Conservation (phyloP, 2,113 vertebrate species). For the Phrynosoma blainvillii region DNA sequence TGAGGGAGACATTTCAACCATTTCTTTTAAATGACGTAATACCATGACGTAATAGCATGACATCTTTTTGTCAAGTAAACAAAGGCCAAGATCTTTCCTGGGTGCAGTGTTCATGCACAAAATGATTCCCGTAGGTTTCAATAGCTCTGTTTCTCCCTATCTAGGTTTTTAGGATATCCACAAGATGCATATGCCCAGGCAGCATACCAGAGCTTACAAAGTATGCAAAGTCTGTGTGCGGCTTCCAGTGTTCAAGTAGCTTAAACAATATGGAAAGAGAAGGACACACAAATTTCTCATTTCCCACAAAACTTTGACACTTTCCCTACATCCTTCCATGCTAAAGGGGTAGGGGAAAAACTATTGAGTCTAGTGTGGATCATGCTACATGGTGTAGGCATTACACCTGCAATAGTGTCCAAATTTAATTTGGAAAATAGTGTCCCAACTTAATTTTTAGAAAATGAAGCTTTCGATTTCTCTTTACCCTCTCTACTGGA, state of each 20-base stretch:
- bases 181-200: neutral
- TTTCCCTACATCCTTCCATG: neutral
- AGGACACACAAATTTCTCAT: neutral
- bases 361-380: neutral
- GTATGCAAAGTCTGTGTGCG: neutral
- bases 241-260: neutral
- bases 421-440: too few species aligned
- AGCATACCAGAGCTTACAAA: neutral
- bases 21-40: neutral
- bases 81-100: neutral
- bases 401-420: too few species aligned
- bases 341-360: neutral
- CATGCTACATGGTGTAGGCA: neutral
- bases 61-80: constrained; percentile 3
- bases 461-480: neutral
- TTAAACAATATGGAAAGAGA: neutral
- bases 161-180: neutral
- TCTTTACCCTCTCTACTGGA: neutral
- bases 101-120: too few species aligned
- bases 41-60: neutral
- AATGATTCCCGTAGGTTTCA: neutral
- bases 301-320: neutral
- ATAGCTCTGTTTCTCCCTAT: neutral
- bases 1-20: neutral
- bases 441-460: neutral